Evolutionary conservation across 2,888 invertebrate genomes (phyloP), one percentile per base, ranked within the genome.

Genomic region (Morpho deidamia): DNA sequence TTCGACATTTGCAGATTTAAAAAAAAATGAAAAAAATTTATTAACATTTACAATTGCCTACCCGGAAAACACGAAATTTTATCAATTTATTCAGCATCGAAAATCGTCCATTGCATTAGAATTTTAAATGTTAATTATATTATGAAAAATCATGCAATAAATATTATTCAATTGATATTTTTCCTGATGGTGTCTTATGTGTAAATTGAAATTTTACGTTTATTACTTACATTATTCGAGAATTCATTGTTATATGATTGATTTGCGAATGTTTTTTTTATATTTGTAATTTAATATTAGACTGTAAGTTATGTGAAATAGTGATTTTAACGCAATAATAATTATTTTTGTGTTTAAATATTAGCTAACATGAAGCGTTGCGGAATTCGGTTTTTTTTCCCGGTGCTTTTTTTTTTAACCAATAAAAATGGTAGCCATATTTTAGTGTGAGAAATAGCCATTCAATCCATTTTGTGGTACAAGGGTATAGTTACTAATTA

Each of bases 71-170:
- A 33, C 40, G 33, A 7, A 10, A 40, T n/a, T n/a, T n/a, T 23
- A 23, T 23, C 40, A 41, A 41, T 34, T 11, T 41, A 69, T 68
- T 65, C 66, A 61, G 68, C 63, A 69, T 62, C 61, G 63, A 65
- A 61, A 74, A 78, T 79, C 82, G 86, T 86, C 84, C 85, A 83
- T 71, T 71, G 83, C 78, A 76, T 77, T 79, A 83, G 75, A 69
- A 69, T 65, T 70, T 66, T 61, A 64, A 60, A 79, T 78, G 78
- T 84, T 85, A 80, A 78, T 76, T 81, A 56, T 81, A 72, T 77
- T 37, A 45, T 14, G 37, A 38, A 50, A 34, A 71, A 83, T 82
- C 86, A 86, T 83, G 87, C 86, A 87, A 87, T 86, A 87, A 83
- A 78, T 5, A 5, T 23, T 1, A 67, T 74, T 78, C 68, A 71